Evolutionary conservation across 1,140 invertebrate genomes (phyloP).

Genomic region (Drosophila trapezifrons): DNA sequence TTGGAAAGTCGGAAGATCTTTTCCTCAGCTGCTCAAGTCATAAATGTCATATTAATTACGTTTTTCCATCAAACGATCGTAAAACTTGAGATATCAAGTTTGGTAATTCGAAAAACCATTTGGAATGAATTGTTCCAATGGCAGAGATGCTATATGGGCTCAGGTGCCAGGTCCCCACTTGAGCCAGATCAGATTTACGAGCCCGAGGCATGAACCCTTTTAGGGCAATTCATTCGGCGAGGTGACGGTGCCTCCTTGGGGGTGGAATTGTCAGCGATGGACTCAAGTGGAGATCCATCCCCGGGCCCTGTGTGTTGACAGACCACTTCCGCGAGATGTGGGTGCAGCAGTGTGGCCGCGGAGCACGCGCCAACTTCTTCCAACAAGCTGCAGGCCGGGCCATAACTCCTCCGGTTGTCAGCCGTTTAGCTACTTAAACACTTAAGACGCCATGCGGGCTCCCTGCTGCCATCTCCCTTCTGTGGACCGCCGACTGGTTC

Average conservation of each 20-base stretch:
- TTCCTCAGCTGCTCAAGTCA: constrained; percentile 28
- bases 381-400: constrained; percentile 68
- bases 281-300: constrained; percentile 61
- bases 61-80: constrained; percentile 70
- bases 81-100: constrained; percentile 67
- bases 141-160: constrained; percentile 29
- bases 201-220: constrained; percentile 68
- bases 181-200: constrained; percentile 74
- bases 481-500: constrained; percentile 9
- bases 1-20: constrained; percentile 7
- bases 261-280: constrained; percentile 35
- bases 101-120: constrained; percentile 60
- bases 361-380: constrained; percentile 71
- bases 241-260: constrained; percentile 40
- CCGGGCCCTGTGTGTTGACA: constrained; percentile 67
- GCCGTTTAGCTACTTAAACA: constrained; percentile 80
- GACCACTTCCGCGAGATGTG: constrained; percentile 51
- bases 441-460: constrained; percentile 69
- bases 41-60: constrained; percentile 63
- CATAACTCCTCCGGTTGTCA: constrained; percentile 76
- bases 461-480: background rate
- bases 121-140: constrained; percentile 60
- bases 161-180: constrained; percentile 58
- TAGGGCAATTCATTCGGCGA: constrained; percentile 48
- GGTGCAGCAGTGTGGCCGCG: constrained; percentile 27